Conservation (phyloP, 2,113 vertebrate species). For the Numenius arquata region DNA sequence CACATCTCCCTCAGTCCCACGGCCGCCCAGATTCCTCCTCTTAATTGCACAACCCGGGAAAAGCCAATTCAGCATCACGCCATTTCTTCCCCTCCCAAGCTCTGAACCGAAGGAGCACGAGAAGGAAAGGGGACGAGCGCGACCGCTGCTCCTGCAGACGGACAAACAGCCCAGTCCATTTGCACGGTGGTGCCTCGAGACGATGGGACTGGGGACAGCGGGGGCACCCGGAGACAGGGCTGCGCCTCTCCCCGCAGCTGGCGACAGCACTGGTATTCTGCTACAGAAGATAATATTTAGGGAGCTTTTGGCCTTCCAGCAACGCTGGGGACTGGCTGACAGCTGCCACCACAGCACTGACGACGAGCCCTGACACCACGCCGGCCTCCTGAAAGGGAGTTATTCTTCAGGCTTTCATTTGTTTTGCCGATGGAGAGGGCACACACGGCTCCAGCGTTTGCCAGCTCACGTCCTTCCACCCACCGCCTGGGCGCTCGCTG, state of each 20-base stretch:
- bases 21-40: background rate
- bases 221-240: background rate
- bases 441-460: background rate
- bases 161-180: background rate
- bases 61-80: background rate
- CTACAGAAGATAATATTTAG: slow-evolving; percentile 22
- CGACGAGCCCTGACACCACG: background rate
- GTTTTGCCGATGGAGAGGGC: background rate
- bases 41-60: background rate
- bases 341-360: slow-evolving; percentile 20
- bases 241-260: background rate
- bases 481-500: background rate
- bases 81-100: background rate
- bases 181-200: background rate
- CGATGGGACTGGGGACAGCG: background rate
- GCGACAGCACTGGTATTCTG: background rate
- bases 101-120: background rate
- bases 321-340: background rate
- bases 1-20: background rate
- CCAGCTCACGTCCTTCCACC: slow-evolving; percentile 33
- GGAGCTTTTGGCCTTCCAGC: slow-evolving; percentile 12
- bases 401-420: background rate
- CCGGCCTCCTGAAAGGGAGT: background rate
- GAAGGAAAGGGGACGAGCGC: background rate
- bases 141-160: background rate